Conservation (phyloP, 2,797 vertebrate species). For the Sphenopsis melanotis region DNA sequence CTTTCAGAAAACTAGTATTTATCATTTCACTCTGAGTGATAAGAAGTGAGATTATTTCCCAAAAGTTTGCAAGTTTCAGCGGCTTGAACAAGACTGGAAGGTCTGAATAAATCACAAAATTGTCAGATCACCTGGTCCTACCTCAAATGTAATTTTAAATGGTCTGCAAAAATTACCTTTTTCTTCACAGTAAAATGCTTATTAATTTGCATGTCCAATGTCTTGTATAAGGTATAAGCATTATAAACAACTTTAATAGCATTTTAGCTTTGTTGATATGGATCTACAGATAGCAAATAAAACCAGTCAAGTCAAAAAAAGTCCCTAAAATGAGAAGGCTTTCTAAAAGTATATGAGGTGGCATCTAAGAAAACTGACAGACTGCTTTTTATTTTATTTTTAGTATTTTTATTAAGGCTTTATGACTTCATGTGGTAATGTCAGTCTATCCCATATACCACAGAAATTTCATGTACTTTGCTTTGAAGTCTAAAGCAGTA, state of each 20-base stretch:
- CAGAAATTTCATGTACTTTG: not conserved
- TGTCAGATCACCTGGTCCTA: not conserved
- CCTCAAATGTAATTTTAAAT: not conserved
- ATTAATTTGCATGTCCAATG: not conserved
- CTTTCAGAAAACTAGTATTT: not conserved
- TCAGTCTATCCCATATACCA: not conserved
- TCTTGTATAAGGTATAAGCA: not conserved
- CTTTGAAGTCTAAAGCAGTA: not conserved
- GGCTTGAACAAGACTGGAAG: not conserved
- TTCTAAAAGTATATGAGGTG: not conserved
- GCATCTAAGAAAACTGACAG: not conserved
- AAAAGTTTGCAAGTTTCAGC: not conserved
- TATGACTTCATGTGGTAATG: not conserved
- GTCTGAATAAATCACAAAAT: not conserved
- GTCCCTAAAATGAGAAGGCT: not conserved
- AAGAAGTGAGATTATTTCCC: not conserved
- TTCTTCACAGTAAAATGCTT: not conserved
- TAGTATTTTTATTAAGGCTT: not conserved
- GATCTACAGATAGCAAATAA: not conserved
- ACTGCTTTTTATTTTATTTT: not conserved
- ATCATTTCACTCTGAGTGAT: not conserved
- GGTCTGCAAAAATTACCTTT: not conserved
- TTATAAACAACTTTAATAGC: not conserved
- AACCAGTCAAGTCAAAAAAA: not conserved
- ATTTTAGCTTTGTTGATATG: not conserved